Evolutionary conservation across 2,113 vertebrate genomes (phyloP).

Genomic region (Beaufortia kweichowensis): DNA sequence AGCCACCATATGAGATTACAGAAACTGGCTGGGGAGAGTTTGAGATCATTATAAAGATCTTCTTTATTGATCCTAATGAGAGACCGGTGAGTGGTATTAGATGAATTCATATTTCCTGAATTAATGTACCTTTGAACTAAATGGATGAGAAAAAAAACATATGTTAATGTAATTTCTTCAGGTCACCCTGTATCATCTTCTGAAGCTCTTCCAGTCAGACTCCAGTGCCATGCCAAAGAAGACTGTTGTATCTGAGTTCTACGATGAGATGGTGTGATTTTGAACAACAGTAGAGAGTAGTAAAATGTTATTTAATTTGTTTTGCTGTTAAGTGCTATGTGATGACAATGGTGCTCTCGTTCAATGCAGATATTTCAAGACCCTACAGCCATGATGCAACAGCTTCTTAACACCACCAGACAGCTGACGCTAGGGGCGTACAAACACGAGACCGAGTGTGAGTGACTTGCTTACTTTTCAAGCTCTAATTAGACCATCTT

Average conservation of each 20-base stretch:
- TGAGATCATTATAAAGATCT: conserved; percentile 98
- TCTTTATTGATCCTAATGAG: conserved; percentile 98
- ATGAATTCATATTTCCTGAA: background rate
- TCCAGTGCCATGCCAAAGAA: conserved; percentile 98
- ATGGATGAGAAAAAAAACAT: background rate
- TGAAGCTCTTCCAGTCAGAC: conserved; percentile 98
- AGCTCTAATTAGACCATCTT: too few species aligned
- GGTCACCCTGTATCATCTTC: conserved; percentile 95
- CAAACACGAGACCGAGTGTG: conserved; percentile 98
- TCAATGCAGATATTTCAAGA: conserved; percentile 92
- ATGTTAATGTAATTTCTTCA: conserved; percentile 53
- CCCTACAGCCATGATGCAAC: conserved; percentile 99
- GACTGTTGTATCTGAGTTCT: conserved; percentile 97
- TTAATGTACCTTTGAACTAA: background rate
- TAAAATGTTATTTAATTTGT: background rate
- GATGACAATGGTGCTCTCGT: background rate
- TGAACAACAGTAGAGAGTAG: background rate
- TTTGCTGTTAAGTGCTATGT: background rate
- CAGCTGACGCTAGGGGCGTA: conserved; percentile 95
- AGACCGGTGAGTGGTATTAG: conserved; percentile 82
- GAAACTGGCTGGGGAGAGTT: conserved; percentile 99
- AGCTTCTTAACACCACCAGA: conserved; percentile 92
- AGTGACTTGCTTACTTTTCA: conserved; percentile 58
- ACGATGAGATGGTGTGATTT: conserved; percentile 93
- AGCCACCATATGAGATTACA: conserved; percentile 97